phyloP scores from a whole-genome alignment of 1,140 invertebrate species.

The Magallana angulata region DNA sequence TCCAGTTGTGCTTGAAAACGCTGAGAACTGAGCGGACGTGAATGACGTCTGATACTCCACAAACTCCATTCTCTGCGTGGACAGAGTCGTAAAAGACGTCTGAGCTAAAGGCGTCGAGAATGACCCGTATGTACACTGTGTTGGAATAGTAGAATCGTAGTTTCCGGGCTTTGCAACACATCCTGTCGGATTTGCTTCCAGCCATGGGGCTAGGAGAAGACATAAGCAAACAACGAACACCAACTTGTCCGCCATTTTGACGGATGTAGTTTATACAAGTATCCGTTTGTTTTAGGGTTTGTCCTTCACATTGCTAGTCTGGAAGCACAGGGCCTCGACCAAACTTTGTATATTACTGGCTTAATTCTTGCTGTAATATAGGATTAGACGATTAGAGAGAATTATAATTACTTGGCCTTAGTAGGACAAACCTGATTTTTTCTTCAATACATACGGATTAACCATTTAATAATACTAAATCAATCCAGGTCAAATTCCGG shows the following conservation, averaged over 20 bases:
- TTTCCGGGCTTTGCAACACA: conserved; percentile 25
- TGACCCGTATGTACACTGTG: conserved; percentile 26
- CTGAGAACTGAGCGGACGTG: conserved; percentile 32
- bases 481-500: not conserved
- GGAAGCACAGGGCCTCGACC: not conserved
- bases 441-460: not conserved
- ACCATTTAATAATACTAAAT: not conserved
- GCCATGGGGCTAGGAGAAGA: not conserved
- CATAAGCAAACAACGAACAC: not conserved
- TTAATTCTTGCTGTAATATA: conserved; percentile 3
- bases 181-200: not conserved
- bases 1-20: conserved; percentile 29
- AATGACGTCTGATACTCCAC: conserved; percentile 36
- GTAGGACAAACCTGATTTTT: not conserved
- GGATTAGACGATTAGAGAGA: conserved; percentile 8
- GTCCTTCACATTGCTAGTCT: conserved; percentile 1
- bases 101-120: conserved; percentile 26
- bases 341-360: not conserved
- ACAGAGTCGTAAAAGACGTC: conserved; percentile 10
- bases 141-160: conserved; percentile 13
- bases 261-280: not conserved
- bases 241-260: conserved; percentile 25
- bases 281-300: not conserved
- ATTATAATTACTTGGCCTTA: not conserved
- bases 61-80: conserved; percentile 42